These are phyloP conservation scores for Diceros bicornis DNA, from an alignment of 2,797 vertebrate genomes.

Conservation along the genomic window DNA sequence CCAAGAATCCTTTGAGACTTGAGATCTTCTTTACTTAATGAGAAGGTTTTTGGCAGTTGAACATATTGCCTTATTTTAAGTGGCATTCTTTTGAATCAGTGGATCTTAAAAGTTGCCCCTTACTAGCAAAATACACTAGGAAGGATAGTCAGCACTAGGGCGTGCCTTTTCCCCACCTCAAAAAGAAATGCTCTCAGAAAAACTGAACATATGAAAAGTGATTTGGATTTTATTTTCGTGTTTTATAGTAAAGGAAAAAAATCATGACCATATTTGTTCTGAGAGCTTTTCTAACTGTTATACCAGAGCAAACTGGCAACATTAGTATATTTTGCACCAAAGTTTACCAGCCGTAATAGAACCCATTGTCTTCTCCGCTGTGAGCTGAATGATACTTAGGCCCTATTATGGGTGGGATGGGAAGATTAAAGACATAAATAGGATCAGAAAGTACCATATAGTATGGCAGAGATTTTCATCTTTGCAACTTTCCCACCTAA, in stretches of 20 bases:
- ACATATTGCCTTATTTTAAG: neutral
- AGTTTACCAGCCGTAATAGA: neutral
- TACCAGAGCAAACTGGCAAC: neutral
- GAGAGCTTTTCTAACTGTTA: neutral
- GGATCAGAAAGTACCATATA: neutral
- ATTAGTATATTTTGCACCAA: neutral
- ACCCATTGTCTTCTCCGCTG: neutral
- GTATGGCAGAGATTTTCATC: neutral
- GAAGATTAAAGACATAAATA: neutral
- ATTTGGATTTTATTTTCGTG: conserved; percentile 40
- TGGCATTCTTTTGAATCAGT: neutral
- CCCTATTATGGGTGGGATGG: neutral
- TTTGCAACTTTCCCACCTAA: neutral
- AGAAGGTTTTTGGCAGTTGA: conserved; percentile 30
- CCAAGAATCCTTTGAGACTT: neutral
- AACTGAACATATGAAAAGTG: conserved; percentile 41
- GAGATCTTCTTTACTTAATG: neutral
- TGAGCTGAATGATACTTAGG: neutral
- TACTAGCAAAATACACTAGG: neutral
- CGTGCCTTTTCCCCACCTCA: neutral
- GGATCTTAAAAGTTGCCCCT: conserved; percentile 25
- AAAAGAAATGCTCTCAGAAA: conserved; percentile 13
- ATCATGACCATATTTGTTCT: neutral
- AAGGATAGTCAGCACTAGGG: neutral
- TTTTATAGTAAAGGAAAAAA: conserved; percentile 55